phyloP scores from a whole-genome alignment of 2,113 vertebrate species.

The Eonycteris spelaea region DNA sequence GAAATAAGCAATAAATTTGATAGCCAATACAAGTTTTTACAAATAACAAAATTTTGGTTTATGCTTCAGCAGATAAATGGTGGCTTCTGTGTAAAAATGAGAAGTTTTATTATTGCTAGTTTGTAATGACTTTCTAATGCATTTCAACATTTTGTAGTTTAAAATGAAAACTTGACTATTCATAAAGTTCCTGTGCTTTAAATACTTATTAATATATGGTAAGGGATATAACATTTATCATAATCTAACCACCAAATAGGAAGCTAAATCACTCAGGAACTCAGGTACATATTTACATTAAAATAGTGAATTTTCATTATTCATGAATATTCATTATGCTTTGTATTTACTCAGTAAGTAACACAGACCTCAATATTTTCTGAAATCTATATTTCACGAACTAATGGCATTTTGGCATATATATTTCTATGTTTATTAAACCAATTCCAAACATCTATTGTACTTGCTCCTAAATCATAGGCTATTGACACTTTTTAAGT shows the following conservation, averaged over 20 bases:
- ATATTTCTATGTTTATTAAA: conserved; percentile 56
- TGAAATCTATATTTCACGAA: conserved; percentile 55
- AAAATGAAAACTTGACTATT: conserved; percentile 32
- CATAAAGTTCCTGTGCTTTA: background rate
- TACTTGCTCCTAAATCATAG: background rate
- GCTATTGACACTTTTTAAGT: conserved; percentile 26
- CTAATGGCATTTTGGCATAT: conserved; percentile 40
- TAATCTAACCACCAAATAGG: background rate
- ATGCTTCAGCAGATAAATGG: background rate
- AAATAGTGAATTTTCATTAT: conserved; percentile 22
- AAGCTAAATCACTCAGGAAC: conserved; percentile 15
- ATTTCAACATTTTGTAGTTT: conserved; percentile 10
- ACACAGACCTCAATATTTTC: conserved; percentile 43
- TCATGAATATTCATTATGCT: conserved; percentile 61
- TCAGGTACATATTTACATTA: conserved; percentile 48
- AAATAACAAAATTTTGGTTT: background rate
- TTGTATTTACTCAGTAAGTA: conserved; percentile 52
- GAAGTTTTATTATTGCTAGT: background rate
- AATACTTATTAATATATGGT: conserved; percentile 21
- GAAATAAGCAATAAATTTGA: conserved; percentile 1
- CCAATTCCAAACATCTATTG: conserved; percentile 40
- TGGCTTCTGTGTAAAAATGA: conserved; percentile 13
- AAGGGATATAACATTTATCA: background rate
- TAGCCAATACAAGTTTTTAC: background rate
- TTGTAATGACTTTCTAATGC: background rate